phyloP scores from a whole-genome alignment of 2,888 invertebrate genomes.

The Meghimatium bilineatum region DNA sequence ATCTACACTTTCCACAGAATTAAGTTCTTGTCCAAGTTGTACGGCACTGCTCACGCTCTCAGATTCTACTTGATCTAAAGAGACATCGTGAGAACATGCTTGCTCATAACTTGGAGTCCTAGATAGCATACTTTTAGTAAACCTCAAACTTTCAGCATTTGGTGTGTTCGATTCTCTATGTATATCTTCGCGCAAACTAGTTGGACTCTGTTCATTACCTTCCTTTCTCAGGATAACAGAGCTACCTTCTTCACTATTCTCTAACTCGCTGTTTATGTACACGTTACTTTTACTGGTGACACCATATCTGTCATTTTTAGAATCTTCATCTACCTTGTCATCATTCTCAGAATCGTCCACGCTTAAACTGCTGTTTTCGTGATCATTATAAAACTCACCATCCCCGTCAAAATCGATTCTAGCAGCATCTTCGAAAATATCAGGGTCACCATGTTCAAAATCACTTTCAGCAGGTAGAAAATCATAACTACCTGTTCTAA shows the following conservation, averaged over 20 bases:
- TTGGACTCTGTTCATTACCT: neutral
- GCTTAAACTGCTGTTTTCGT: neutral
- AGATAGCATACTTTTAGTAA: neutral
- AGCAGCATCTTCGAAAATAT: neutral
- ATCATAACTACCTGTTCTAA: slow-evolving; percentile 17
- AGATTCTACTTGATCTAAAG: neutral
- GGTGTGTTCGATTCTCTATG: neutral
- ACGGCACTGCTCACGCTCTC: neutral
- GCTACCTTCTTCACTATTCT: neutral
- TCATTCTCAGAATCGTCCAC: neutral
- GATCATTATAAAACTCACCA: neutral
- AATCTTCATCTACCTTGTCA: neutral
- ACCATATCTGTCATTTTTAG: neutral
- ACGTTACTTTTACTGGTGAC: neutral
- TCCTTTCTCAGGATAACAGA: neutral
- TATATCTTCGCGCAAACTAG: neutral
- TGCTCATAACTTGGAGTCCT: neutral
- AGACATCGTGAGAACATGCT: neutral
- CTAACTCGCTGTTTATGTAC: neutral
- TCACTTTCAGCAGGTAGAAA: neutral
- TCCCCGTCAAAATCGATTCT: neutral
- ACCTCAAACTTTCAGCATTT: neutral
- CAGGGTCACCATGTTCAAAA: neutral
- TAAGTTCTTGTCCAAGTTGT: too few species aligned
- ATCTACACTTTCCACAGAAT: neutral